These are phyloP conservation scores for Anastatus disparis DNA, from an alignment of 1,140 invertebrate species.

Conservation along the genomic window DNA sequence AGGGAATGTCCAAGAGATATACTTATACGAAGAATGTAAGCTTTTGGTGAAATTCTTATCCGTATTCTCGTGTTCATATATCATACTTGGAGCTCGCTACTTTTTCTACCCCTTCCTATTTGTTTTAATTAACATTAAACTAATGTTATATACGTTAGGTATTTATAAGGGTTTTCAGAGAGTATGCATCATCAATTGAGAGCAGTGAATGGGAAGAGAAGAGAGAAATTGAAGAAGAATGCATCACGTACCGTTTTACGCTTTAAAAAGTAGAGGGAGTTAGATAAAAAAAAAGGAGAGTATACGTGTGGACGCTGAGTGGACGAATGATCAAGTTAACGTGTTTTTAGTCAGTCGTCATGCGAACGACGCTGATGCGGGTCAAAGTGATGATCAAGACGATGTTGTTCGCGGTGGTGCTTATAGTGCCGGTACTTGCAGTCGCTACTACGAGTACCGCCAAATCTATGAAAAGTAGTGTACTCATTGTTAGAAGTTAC, in stretches of 20 bases:
- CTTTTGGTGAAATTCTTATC: too few relatives aligned
- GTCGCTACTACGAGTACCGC: slow-evolving; percentile 54
- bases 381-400: neutral
- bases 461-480: too few relatives aligned
- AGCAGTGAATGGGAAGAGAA: neutral
- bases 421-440: neutral
- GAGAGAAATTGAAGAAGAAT: slow-evolving; percentile 24
- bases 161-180: too few relatives aligned
- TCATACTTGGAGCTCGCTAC: too few relatives aligned
- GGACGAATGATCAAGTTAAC: too few relatives aligned
- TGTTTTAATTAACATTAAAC: too few relatives aligned
- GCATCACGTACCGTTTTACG: neutral
- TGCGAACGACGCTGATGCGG: neutral
- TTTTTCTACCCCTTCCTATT: too few relatives aligned
- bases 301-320: neutral
- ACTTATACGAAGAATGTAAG: too few relatives aligned
- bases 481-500: slow-evolving; percentile 77
- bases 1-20: too few relatives aligned
- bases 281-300: neutral
- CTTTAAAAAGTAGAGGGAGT: neutral
- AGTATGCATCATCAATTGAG: slow-evolving; percentile 35
- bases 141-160: too few relatives aligned
- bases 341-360: too few relatives aligned
- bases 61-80: too few relatives aligned
- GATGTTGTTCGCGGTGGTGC: neutral